Conservation (phyloP, 92 coral and sea anemone genomes). For the Siderastrea siderea region DNA sequence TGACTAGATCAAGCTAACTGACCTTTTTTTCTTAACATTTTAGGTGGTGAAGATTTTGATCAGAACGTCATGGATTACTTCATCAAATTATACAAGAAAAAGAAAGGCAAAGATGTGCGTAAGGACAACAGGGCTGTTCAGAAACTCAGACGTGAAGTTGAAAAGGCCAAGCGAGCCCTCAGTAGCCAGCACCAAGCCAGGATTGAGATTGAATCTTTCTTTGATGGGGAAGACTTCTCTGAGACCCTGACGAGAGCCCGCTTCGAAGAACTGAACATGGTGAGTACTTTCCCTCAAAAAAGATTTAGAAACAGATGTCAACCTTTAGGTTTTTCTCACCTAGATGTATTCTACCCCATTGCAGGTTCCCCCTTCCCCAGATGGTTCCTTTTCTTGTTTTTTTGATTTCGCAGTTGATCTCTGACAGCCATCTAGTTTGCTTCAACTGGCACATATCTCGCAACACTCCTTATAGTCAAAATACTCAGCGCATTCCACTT, state of each 20-base stretch:
- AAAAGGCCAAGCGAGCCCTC: constrained; percentile 98
- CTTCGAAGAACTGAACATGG: constrained; percentile 95
- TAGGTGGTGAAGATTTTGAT: constrained; percentile 99
- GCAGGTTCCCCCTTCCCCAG: no score
- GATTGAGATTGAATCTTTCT: constrained; percentile 96
- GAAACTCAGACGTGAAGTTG: constrained; percentile 99
- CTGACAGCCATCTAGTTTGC: no score
- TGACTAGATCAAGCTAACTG: background rate
- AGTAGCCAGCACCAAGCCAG: constrained; percentile 99
- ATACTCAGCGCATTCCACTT: no score
- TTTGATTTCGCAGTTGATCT: no score
- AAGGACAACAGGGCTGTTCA: constrained; percentile 99
- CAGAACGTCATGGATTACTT: constrained; percentile 97
- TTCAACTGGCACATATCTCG: no score
- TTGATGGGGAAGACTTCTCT: constrained; percentile 99
- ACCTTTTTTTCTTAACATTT: background rate
- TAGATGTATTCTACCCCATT: no score
- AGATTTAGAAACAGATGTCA: background rate
- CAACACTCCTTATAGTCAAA: no score
- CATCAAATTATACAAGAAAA: constrained; percentile 97
- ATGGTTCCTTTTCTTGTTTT: no score
- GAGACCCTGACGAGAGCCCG: constrained; percentile 97
- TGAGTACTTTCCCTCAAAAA: constrained; percentile 40
- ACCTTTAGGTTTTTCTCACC: no score
- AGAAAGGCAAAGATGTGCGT: constrained; percentile 99